Evolutionary conservation across 2,797 vertebrate species (phyloP), one percentile per base, ranked within the genome.

Genomic region (Myotis pilosus): DNA sequence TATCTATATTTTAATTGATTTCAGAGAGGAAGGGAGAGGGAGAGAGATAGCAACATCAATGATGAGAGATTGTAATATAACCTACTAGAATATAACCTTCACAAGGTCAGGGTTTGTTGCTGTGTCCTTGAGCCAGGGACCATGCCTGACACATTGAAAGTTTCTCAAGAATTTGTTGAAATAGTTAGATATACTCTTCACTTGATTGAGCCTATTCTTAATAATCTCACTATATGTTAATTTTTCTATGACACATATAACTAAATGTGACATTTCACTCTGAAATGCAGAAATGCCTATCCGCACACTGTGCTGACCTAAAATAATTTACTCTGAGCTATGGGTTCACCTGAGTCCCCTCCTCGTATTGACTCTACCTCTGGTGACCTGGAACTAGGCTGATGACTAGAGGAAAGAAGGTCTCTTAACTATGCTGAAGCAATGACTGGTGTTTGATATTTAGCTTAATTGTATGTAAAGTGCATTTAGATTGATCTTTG

Each of bases 141-240:
- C 8, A 6, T 20, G 20, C 12, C 64, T 89, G 38, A 49, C 51
- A 13, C 19, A 6, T 3, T n/a, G 25, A 57, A 49, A 6, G 41
- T 10, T 44, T 44, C 20, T 89, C 41, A 19, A 33, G 41, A 28
- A 82, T 79, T 72, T 53, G 8, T 57, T 87, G 6, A 79, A 90
- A 75, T 71, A 41, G 57, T 12, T 44, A 28, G 6, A 71, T 71
- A 53, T 6, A 17, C 6, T 19, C 28, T 44, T 93, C 1, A 19
- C 4, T 49, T 72, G 41, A 69, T 47, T 82, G 11, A 19, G 69
- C 68, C 13, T 83, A 38, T 44, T 91, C 95, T 87, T 83, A 28
- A 80, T 60, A 86, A 89, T 79, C 8, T 30, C 81, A 62, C 3
- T 41, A 3, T 38, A 41, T 66, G 49, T 20, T 41, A 49, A 75